Base-by-base conservation (phyloP, 1,140 invertebrate species). In the Drosophila ananassae region DNA sequence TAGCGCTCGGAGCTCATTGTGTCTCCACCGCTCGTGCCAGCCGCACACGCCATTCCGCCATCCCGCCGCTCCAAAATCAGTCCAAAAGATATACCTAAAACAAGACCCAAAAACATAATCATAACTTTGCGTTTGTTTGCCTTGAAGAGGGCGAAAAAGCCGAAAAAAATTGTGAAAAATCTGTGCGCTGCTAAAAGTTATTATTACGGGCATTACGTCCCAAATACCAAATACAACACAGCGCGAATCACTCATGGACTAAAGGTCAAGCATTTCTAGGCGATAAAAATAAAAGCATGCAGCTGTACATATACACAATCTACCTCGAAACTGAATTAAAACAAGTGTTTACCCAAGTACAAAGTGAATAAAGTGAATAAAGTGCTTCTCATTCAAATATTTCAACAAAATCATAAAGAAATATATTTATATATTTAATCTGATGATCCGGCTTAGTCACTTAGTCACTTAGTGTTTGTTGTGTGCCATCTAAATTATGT, bases 221-320 rank as follows among this genome's bases (percentile, higher is more conserved):
- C 44, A 13, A 47, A 34, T n/a, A n/a, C 25, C 44, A 13, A 47
- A 53, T 54, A 39, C 61, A 53, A 25, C 12, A 22, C 55, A 7
- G 61, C 44, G 57, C 58, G 37, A 63, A 58, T 75, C 50, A 58
- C 39, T 68, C 25, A 64, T 56, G 46, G 79, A 73, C 67, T 89
- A 85, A 85, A 85, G 82, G 69, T 85, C 83, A 85, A 79, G 32
- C 54, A 59, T 76, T 63, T 62, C 53, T 73, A 79, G 67, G 84
- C 75, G 82, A 87, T 87, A 89, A 87, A 81, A 73, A 63, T 62
- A 46, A 67, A 60, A 60, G 63, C 64, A 57, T 62, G 41, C 60
- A 61, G 54, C 66, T 56, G 48, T 58, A 56, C 47, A 24, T 41
- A 44, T 28, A 69, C 30, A 76, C 21, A 28, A 80, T 47, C 39